A percentile compares a stretch with the other conserved stretches of the same genome.
Evolutionary conservation across 2,888 invertebrate species (phyloP).

Genomic region (Dasysyrphus tricinctus): DNA sequence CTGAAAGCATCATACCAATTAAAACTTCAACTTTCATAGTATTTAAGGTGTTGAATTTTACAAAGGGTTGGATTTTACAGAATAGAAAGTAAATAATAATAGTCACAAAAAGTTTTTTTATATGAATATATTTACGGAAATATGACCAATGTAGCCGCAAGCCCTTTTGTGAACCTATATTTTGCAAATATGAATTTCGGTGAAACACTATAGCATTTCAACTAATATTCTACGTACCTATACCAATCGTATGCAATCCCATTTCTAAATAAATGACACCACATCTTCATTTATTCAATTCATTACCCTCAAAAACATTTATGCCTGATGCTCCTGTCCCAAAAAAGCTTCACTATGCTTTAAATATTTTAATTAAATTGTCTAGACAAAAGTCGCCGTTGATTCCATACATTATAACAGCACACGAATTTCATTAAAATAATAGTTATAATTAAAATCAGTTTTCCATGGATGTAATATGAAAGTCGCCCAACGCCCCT

Average conservation of each 20-base stretch:
- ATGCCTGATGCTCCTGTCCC: not conserved
- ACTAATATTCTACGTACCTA: not conserved
- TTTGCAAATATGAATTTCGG: not conserved
- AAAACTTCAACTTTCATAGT: no score
- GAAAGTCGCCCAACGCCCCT: not conserved
- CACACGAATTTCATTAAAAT: constrained; percentile 10
- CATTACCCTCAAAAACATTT: constrained; percentile 6
- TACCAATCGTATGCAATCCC: not conserved
- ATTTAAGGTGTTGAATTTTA: no score
- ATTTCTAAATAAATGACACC: not conserved
- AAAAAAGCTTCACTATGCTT: not conserved
- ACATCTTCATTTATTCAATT: not conserved
- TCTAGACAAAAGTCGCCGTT: constrained; percentile 12
- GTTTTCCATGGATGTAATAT: constrained; percentile 3
- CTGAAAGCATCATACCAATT: no score
- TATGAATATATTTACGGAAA: no score
- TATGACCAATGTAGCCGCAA: no score
- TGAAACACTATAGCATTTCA: not conserved
- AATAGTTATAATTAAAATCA: constrained; percentile 8
- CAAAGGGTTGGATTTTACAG: no score
- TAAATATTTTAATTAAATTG: constrained; percentile 23
- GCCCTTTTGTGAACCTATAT: not conserved
- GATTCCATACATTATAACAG: not conserved
- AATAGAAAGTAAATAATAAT: no score
- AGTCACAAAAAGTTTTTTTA: no score